phyloP scores from a whole-genome alignment of 2,888 invertebrate species.

The Tetragonula carbonaria region DNA sequence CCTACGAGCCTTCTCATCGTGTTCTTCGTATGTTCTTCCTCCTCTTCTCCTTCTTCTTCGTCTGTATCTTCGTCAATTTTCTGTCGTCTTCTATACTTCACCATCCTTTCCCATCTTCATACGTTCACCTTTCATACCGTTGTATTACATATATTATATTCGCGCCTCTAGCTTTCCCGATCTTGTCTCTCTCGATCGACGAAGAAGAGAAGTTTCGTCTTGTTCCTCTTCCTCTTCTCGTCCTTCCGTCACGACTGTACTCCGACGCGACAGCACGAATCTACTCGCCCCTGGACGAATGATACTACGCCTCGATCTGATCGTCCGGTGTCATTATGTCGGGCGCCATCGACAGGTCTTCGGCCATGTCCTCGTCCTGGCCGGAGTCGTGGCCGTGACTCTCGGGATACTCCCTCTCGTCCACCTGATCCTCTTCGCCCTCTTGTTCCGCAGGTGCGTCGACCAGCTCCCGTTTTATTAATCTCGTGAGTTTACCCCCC shows the following conservation, averaged over 20 bases:
- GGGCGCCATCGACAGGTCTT: constrained; percentile 82
- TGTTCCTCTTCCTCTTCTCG: neutral
- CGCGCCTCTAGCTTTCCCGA: constrained; percentile 20
- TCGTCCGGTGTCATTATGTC: constrained; percentile 82
- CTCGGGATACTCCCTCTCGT: constrained; percentile 80
- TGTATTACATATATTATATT: neutral
- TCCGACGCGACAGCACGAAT: constrained; percentile 51
- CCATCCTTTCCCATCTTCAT: neutral
- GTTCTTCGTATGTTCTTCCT: constrained; percentile 48
- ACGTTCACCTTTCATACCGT: neutral
- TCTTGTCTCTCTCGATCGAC: constrained; percentile 23
- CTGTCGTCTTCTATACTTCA: too few relatives aligned
- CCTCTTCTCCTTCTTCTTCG: constrained; percentile 15
- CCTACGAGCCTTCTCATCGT: constrained; percentile 59
- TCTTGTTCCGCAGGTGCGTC: constrained; percentile 80
- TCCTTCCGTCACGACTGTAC: constrained; percentile 37
- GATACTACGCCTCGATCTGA: constrained; percentile 83
- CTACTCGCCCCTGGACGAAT: constrained; percentile 52
- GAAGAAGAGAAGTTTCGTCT: constrained; percentile 29
- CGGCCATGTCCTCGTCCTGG: constrained; percentile 82
- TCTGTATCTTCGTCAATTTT: neutral
- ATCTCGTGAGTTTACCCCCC: constrained; percentile 82
- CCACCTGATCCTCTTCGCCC: constrained; percentile 77
- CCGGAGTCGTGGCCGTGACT: constrained; percentile 81
- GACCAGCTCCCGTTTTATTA: constrained; percentile 82